Evolutionary conservation across 1,140 invertebrate genomes (phyloP).

Genomic region (Batillaria attramentaria): DNA sequence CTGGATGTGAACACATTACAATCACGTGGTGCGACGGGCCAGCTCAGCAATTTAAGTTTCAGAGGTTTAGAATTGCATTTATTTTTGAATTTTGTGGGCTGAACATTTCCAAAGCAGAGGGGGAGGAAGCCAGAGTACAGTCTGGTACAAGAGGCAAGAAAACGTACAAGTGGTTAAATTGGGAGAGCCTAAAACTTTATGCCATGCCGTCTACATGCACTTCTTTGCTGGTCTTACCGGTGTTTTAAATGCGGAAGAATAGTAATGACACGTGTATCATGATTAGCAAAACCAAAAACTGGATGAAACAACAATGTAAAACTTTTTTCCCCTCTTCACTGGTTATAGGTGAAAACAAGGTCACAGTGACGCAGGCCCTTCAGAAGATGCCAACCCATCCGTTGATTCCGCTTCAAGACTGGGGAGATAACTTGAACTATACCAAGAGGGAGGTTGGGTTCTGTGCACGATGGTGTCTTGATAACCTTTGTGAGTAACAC

Average conservation of each 20-base stretch:
- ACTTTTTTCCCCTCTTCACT: not conserved
- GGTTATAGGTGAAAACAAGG: slow-evolving; percentile 86
- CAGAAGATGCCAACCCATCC: slow-evolving; percentile 47
- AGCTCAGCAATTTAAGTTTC: too few species aligned
- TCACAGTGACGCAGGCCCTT: slow-evolving; percentile 79
- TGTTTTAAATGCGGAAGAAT: not conserved
- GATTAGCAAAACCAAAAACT: not conserved
- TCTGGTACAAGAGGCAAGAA: too few species aligned
- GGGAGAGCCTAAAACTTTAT: too few species aligned
- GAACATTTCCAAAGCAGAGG: too few species aligned
- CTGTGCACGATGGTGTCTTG: slow-evolving; percentile 92
- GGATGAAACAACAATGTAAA: not conserved
- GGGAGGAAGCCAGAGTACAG: too few species aligned
- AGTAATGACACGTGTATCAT: not conserved
- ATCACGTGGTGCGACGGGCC: too few species aligned
- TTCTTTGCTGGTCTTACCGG: too few species aligned
- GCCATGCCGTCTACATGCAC: too few species aligned
- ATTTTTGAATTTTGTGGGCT: too few species aligned
- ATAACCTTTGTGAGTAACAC: slow-evolving; percentile 95
- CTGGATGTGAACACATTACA: too few species aligned
- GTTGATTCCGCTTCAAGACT: slow-evolving; percentile 57
- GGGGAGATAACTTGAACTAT: slow-evolving; percentile 77
- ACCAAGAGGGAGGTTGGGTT: slow-evolving; percentile 90
- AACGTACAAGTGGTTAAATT: too few species aligned
- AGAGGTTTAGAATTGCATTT: too few species aligned